Evolutionary conservation across 2,888 invertebrate species (phyloP).

Genomic region (Parthenolecanium corni): DNA sequence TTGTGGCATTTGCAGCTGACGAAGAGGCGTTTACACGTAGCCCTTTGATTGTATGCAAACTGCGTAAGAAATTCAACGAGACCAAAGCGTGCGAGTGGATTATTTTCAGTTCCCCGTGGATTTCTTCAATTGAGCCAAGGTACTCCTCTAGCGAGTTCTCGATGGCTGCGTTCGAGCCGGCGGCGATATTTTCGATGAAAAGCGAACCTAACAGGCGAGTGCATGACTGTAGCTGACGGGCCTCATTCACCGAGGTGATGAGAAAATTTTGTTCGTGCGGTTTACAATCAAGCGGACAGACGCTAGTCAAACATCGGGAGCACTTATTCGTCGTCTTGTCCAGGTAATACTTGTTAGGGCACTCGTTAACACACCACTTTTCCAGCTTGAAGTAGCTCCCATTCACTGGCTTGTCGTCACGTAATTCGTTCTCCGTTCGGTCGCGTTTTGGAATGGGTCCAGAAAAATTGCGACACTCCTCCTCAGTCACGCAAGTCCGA

Average conservation of each 20-base stretch:
- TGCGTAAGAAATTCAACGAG: slow-evolving; percentile 62
- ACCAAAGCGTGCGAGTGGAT: slow-evolving; percentile 53
- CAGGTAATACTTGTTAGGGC: slow-evolving; percentile 42
- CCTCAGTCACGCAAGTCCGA: slow-evolving; percentile 56
- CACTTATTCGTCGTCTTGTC: neutral
- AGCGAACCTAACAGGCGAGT: slow-evolving; percentile 66
- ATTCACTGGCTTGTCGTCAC: neutral
- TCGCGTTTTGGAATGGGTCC: neutral
- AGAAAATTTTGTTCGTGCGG: slow-evolving; percentile 32
- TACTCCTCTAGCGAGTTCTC: slow-evolving; percentile 50
- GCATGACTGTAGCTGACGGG: slow-evolving; percentile 59
- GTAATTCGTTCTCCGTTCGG: neutral
- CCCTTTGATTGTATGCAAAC: slow-evolving; percentile 55
- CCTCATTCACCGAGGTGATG: slow-evolving; percentile 39
- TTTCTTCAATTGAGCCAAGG: slow-evolving; percentile 57
- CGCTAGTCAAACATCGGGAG: slow-evolving; percentile 34
- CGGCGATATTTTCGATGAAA: slow-evolving; percentile 50
- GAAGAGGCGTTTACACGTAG: slow-evolving; percentile 35
- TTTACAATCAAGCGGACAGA: neutral
- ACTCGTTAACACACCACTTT: slow-evolving; percentile 39
- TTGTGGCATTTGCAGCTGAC: slow-evolving; percentile 35
- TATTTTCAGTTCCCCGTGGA: slow-evolving; percentile 60
- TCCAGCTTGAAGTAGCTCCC: slow-evolving; percentile 46
- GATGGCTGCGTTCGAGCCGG: slow-evolving; percentile 41
- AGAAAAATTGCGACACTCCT: slow-evolving; percentile 49